Evolutionary conservation across 2,888 invertebrate genomes (phyloP).

Genomic region (Leucoptera coffeella): DNA sequence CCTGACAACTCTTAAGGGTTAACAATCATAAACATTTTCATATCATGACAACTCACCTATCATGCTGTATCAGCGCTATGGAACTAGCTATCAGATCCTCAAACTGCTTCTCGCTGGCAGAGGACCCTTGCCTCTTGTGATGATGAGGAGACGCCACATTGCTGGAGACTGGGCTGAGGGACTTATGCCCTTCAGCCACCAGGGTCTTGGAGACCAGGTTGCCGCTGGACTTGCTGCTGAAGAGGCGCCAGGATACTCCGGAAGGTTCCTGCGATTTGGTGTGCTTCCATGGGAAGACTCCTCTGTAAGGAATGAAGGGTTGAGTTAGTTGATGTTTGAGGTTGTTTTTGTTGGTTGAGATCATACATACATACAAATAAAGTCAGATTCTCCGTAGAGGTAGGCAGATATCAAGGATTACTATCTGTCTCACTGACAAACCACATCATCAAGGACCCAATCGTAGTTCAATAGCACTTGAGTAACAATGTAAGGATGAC

Average conservation of each 20-base stretch:
- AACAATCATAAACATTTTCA: no score
- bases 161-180: constrained; percentile 26
- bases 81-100: constrained; percentile 64
- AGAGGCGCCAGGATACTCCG: constrained; percentile 26
- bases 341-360: no score
- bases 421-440: no score
- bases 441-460: no score
- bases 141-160: constrained; percentile 34
- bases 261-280: constrained; percentile 21
- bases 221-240: constrained; percentile 34
- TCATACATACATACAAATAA: no score
- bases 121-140: constrained; percentile 39
- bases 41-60: no score
- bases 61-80: constrained; percentile 65
- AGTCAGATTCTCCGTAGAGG: no score
- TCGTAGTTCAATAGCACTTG: no score
- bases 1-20: no score
- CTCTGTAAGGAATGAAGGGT: constrained; percentile 32
- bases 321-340: neutral
- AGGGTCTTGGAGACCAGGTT: constrained; percentile 22
- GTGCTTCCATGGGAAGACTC: constrained; percentile 50
- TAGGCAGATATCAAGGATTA: no score
- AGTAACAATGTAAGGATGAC: no score
- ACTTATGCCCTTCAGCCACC: constrained; percentile 23
- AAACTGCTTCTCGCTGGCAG: constrained; percentile 47